Evolutionary conservation across 2,888 invertebrate genomes (phyloP), one percentile per base, ranked within the genome.

Genomic region (Phorcus lineatus): DNA sequence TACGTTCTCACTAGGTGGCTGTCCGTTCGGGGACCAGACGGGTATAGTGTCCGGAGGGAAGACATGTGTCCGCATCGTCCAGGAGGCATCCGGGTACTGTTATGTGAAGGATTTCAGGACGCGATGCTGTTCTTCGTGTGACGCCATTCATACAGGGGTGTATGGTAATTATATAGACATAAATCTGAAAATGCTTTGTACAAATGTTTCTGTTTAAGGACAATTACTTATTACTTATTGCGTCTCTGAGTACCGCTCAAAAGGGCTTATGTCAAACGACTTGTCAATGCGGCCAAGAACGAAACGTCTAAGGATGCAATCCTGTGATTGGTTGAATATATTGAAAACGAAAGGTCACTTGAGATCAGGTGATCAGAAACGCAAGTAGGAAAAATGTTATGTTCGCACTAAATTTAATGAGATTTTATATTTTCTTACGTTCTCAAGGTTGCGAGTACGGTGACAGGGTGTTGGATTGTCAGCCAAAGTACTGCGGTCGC

Each of bases 361-460:
- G n/a, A n/a, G n/a, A n/a, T n/a, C n/a, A n/a, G n/a, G n/a, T n/a
- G n/a, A n/a, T n/a, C n/a, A n/a, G n/a, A n/a, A n/a, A n/a, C n/a
- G n/a, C n/a, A n/a, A n/a, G 7, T 36, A 7, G 36, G 36, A 7
- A 4, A 36, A 2, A 4, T 4, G 36, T 36, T 36, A 2, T 36
- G 36, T 36, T 36, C 2, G 36, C n/a, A n/a, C n/a, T n/a, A n/a
- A 36, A 4, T 36, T 36, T 36, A 36, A 47, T 47, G 28, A 52
- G n/a, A 40, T 16, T 11, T 9, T 40, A 0, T 31, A 3, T 1
- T 74, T n/a, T 74, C 19, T 47, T 11, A 0, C 36, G n/a, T 17
- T 47, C 22, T 22, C 0, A 81, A 90, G 90, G 87, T 9, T 90
- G 90, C 81, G 87, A 89, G 67, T 90, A 87, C 47, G 90, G 90